Conservation (phyloP, 1,140 invertebrate genomes). For the Drosophila sulfurigaster region DNA sequence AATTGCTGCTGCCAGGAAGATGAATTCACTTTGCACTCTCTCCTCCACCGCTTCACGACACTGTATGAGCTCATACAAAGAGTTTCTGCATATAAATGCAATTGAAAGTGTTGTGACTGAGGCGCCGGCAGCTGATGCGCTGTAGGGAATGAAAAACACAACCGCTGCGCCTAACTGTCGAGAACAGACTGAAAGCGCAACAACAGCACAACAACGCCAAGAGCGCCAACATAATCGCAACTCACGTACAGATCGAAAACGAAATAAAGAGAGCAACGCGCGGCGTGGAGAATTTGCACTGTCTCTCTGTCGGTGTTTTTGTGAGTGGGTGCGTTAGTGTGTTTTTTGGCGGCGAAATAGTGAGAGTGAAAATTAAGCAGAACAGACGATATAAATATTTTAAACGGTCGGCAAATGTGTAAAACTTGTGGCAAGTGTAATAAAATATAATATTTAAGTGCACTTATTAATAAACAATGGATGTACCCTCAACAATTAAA, state of each 20-base stretch:
- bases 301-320: neutral
- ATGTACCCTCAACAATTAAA: neutral
- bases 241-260: conserved; percentile 34
- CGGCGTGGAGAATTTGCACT: neutral
- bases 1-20: conserved; percentile 18
- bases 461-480: neutral
- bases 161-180: conserved; percentile 60
- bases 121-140: conserved; percentile 6
- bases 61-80: conserved; percentile 30
- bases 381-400: conserved; percentile 11
- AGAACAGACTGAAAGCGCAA: conserved; percentile 55
- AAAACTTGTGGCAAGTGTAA: neutral
- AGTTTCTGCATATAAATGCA: conserved; percentile 41
- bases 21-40: conserved; percentile 28
- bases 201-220: neutral
- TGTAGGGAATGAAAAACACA: conserved; percentile 33
- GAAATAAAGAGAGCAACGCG: conserved; percentile 35
- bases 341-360: conserved; percentile 18
- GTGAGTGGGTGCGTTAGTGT: neutral
- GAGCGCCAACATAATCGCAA: conserved; percentile 46
- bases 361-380: conserved; percentile 19
- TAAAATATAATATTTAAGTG: neutral
- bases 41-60: neutral
- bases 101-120: conserved; percentile 39
- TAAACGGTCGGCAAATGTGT: neutral